These are phyloP conservation scores for Stenoptilia bipunctidactyla DNA, from an alignment of 2,888 invertebrate genomes.

Conservation along the genomic window DNA sequence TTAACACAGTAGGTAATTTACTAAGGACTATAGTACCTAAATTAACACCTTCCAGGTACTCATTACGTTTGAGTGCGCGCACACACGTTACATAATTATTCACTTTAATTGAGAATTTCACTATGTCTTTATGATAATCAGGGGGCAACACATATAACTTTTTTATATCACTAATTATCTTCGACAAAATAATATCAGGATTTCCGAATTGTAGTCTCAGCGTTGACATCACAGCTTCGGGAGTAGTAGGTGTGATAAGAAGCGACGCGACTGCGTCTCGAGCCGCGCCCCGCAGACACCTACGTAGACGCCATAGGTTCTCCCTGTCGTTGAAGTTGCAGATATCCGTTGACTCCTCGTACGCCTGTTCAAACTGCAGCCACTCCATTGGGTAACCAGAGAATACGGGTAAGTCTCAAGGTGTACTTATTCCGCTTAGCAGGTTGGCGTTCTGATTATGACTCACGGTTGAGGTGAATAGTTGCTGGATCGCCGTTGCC, in stretches of 20 bases:
- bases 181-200: background rate
- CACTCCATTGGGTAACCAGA: constrained; percentile 8
- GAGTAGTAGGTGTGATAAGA: constrained; percentile 1
- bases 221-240: background rate
- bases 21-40: too few relatives aligned
- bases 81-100: constrained; percentile 15
- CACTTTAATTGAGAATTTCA: constrained; percentile 16
- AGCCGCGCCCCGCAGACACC: constrained; percentile 4
- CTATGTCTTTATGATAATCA: constrained; percentile 17
- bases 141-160: constrained; percentile 13
- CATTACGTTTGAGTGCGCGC: constrained; percentile 10
- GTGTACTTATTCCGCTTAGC: constrained; percentile 4
- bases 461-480: too few relatives aligned
- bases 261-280: constrained; percentile 1
- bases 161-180: constrained; percentile 14
- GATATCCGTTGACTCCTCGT: constrained; percentile 2
- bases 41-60: too few relatives aligned
- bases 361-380: constrained; percentile 8
- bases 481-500: too few relatives aligned
- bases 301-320: constrained; percentile 6
- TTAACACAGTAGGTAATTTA: too few relatives aligned
- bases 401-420: too few relatives aligned
- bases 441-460: too few relatives aligned
- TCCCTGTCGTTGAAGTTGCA: constrained; percentile 2
- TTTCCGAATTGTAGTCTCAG: constrained; percentile 2